Percentiles rank a stretch among this genome's conserved stretches.
Evolutionary conservation across 2,888 invertebrate species (phyloP).

Genomic region (Chloromyia formosa): DNA sequence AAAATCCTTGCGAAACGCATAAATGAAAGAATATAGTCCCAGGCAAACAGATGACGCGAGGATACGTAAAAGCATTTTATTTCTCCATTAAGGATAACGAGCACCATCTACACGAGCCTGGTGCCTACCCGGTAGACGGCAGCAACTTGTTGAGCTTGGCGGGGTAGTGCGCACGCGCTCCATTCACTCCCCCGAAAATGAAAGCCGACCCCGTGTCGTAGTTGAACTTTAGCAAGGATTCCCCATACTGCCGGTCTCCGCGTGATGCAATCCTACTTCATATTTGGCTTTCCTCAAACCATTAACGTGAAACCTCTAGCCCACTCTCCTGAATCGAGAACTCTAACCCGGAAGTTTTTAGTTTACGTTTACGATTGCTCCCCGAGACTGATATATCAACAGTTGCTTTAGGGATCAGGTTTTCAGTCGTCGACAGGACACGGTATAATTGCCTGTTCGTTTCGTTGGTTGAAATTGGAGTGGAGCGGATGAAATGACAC

Average conservation of each 20-base stretch:
- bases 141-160: conserved; percentile 39
- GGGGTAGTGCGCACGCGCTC: conserved; percentile 19
- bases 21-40: conserved; percentile 27
- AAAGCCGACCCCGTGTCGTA: neutral
- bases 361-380: conserved; percentile 20
- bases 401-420: conserved; percentile 34
- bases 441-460: conserved; percentile 22
- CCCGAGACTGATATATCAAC: conserved; percentile 34
- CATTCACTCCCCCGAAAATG: neutral
- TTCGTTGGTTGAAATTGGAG: neutral
- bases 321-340: neutral
- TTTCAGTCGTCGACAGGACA: conserved; percentile 36
- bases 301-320: neutral
- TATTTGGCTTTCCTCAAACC: neutral
- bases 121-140: conserved; percentile 1
- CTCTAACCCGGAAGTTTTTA: neutral
- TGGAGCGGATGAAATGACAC: neutral
- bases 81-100: conserved; percentile 42
- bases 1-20: conserved; percentile 26
- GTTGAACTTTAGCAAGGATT: neutral
- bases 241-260: neutral
- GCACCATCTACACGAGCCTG: conserved; percentile 26
- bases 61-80: conserved; percentile 39
- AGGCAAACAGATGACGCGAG: conserved; percentile 26
- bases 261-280: neutral